Evolutionary conservation across 1,140 invertebrate genomes (phyloP).

Genomic region (Mactra quadrangularis): DNA sequence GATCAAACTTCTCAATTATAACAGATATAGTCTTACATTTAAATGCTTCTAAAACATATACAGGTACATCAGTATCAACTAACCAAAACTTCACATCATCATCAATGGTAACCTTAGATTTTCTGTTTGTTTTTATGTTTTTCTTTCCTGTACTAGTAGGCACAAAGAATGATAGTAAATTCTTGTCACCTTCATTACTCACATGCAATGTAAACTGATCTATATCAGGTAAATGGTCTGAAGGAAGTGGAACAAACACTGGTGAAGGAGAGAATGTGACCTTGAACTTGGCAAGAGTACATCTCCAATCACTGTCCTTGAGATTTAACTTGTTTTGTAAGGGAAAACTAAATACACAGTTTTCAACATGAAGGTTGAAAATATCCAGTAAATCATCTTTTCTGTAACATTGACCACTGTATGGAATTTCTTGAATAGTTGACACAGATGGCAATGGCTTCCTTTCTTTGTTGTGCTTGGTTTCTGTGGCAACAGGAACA

Average conservation of each 20-base stretch:
- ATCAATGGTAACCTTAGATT: not conserved
- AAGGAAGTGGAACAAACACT: conserved; percentile 40
- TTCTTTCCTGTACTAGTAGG: not conserved
- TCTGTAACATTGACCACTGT: conserved; percentile 9
- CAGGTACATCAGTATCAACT: conserved; percentile 60
- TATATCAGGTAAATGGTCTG: conserved; percentile 47
- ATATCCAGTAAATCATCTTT: conserved; percentile 27
- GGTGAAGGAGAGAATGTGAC: conserved; percentile 57
- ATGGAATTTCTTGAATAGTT: not conserved
- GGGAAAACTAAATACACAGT: conserved; percentile 65
- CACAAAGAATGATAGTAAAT: conserved; percentile 16
- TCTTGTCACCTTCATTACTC: conserved; percentile 62
- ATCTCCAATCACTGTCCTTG: conserved; percentile 61
- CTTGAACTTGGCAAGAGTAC: conserved; percentile 70
- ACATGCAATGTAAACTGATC: conserved; percentile 81
- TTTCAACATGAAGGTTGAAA: conserved; percentile 61
- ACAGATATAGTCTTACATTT: conserved; percentile 68
- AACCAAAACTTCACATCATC: conserved; percentile 61
- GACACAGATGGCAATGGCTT: not conserved
- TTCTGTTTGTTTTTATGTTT: not conserved
- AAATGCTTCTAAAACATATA: conserved; percentile 47
- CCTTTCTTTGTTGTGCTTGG: not conserved
- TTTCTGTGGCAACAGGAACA: conserved; percentile 40
- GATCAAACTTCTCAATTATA: conserved; percentile 51
- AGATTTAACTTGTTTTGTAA: conserved; percentile 27